Base-by-base conservation (phyloP, 2,113 vertebrate species). In the Sander vitreus region DNA sequence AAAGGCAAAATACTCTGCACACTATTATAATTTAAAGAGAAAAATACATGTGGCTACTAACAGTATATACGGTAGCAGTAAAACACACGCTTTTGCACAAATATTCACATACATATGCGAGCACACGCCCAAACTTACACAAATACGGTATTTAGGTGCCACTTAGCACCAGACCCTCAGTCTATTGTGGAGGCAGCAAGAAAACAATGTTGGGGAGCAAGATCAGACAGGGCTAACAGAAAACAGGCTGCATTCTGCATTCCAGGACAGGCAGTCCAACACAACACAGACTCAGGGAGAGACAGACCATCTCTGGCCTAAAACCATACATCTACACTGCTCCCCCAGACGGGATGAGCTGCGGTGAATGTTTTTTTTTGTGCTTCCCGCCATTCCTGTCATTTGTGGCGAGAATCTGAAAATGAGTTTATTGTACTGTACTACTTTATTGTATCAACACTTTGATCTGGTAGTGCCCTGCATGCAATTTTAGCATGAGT, bases 171-270 rank as follows among this genome's bases (percentile, higher is more conserved):
- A 87, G 85, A 92, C n/a, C 12, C n/a, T 78, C 62, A 68, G 57
- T 77, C 63, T 83, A 85, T 79, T 81, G 80, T 66, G 54, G 71
- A 84, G 67, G 71, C 79, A 82, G 66, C 63, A 71, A 75, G 88
- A 87, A 83, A 88, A 89, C 85, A 87, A 87, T 80, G 84, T 68
- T 86, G 79, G 84, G 84, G 80, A 87, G 78, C 53, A 33, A 66
- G 70, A 89, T 89, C 87, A 89, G 85, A 90, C 77, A 53, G 79
- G 4, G 77, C 81, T 90, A 92, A 93, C 85, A 83, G 69, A 90
- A 93, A 92, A 89, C 92, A 92, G 92, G 89, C 90, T 71, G 78
- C 63, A 78, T 73, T 80, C 79, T 87, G 77, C 88, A 86, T 92
- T 91, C 89, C 88, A 82, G 66, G 74, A 85, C 82, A 83, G 57